Conservation (phyloP, 2,113 vertebrate species). For the Acanthisitta chloris region DNA sequence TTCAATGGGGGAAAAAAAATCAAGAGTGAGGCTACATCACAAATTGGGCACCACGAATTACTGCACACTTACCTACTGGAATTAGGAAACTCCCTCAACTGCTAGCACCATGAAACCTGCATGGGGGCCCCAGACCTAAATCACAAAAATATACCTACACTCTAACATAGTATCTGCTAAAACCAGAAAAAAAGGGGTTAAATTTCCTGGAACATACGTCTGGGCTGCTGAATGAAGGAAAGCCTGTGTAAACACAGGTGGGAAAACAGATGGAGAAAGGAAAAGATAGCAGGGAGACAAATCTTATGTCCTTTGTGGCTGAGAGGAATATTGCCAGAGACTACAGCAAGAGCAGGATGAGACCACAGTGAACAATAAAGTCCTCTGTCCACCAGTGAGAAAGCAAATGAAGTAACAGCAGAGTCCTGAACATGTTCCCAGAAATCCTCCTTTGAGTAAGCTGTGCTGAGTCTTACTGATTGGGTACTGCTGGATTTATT, state of each 20-base stretch:
- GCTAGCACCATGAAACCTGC: neutral
- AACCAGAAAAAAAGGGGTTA: neutral
- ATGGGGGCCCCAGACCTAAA: neutral
- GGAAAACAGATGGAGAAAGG: constrained; percentile 44
- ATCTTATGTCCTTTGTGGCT: neutral
- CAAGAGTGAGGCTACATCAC: neutral
- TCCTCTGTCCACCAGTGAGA: constrained; percentile 23
- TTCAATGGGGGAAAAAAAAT: neutral
- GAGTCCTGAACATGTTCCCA: neutral
- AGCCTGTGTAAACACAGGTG: constrained; percentile 46
- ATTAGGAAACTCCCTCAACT: neutral
- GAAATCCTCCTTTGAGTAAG: neutral
- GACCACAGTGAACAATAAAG: constrained; percentile 4
- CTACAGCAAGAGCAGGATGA: neutral
- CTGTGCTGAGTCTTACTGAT: neutral
- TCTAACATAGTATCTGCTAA: neutral
- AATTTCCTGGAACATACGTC: neutral
- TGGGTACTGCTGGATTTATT: neutral
- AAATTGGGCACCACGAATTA: neutral
- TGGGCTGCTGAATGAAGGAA: neutral
- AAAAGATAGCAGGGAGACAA: constrained; percentile 18
- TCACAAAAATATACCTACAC: neutral
- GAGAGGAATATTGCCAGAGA: constrained; percentile 1
- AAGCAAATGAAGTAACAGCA: neutral
- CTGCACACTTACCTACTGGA: neutral